Evolutionary conservation across 2,113 vertebrate species (phyloP).

Genomic region (Scomber japonicus): DNA sequence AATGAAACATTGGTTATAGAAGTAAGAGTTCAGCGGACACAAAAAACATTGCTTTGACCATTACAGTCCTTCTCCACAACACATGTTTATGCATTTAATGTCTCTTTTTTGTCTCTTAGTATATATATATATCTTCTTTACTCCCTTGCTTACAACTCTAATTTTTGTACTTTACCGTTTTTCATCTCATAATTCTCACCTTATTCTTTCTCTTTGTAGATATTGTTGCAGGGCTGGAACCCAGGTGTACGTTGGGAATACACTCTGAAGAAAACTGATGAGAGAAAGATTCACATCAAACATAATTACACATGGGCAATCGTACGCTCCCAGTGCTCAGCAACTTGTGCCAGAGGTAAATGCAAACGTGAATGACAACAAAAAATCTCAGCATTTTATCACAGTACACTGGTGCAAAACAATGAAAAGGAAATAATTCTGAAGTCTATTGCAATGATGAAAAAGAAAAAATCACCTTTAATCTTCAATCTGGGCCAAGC

Average conservation of each 20-base stretch:
- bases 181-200: not conserved
- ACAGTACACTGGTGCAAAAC: not conserved
- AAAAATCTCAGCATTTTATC: not conserved
- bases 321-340: slow-evolving; percentile 88
- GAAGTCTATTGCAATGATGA: not conserved
- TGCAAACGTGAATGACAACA: not conserved
- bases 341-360: slow-evolving; percentile 90
- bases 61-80: not conserved
- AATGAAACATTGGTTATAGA: slow-evolving; percentile 91
- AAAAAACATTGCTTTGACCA: not conserved
- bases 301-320: slow-evolving; percentile 89
- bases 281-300: slow-evolving; percentile 74
- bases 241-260: slow-evolving; percentile 91
- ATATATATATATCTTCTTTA: not conserved
- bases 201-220: slow-evolving; percentile 69
- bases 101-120: not conserved
- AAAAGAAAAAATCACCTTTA: not conserved
- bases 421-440: not conserved
- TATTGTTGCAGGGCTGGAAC: slow-evolving; percentile 90
- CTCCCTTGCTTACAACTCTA: not conserved
- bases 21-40: slow-evolving; percentile 70
- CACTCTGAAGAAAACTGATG: slow-evolving; percentile 79
- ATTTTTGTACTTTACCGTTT: not conserved
- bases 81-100: not conserved
- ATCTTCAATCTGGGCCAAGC: slow-evolving; percentile 15